Evolutionary conservation across 1,140 invertebrate species (phyloP), one percentile per base, ranked within the genome.

Genomic region (Patella vulgata): DNA sequence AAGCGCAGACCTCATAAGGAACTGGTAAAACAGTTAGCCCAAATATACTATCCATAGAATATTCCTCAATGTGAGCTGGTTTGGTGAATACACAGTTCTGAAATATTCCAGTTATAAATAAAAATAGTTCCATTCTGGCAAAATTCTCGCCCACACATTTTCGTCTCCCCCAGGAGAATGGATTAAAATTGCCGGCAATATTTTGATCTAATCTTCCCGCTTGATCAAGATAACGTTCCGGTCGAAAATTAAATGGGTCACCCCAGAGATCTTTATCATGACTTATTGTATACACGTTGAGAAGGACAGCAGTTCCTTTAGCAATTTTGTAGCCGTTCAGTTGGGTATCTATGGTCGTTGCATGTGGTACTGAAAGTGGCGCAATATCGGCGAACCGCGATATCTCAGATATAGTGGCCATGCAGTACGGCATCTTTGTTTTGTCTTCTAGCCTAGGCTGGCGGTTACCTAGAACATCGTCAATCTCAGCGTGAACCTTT

Each of bases 401-500:
- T 88, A 0, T 17, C 31, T 66, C 63, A 9, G 44, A 50, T 6
- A 66, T 28, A 3, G 57, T 55, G 14, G 63, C 63, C 14, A 61
- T 58, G 1, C 31, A 12, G 21, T 47, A 40, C 4, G 52, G 42
- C 14, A 66, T 50, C 11, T 60, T 17, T 23, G 30, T 4, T 3
- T 58, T 57, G 19, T 60, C 58, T 12, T 6, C 21, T 17, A 66
- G 40, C 2, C 31, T 42, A 1, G 94, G 94, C 73, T 93, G 84
- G 25, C 93, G 87, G 30, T 89, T 88, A 25, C 94, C 94, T 14
- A 97, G 89, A 0, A 96, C 90, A 56, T 89, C 82, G 33, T 66
- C 43, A 19, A 97, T 84, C 81, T 97, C 95, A 54, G 93, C 90
- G 82, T 94, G 93, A 0, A 97, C 91, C 11, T 88, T 89, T 25